Evolutionary conservation across 2,888 invertebrate genomes (phyloP), one percentile per base, ranked within the genome.

Genomic region (Willowsia nigromaculata): DNA sequence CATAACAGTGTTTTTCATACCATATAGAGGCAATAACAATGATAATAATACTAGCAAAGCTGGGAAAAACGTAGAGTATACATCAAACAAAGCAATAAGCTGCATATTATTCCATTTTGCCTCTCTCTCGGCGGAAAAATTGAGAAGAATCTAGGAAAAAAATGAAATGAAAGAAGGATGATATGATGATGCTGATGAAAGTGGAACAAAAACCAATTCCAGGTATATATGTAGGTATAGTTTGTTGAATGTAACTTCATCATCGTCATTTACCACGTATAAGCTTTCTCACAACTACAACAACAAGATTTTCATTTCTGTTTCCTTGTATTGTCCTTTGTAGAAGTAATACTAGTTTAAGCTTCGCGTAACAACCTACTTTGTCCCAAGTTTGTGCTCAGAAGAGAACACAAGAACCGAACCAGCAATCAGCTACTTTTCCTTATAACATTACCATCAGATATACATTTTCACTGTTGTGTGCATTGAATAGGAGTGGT

Each of bases 161-260:
- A 18, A 25, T n/a, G 3, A 47, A 74, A 71, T 27, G 43, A 74
- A 47, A 6, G 47, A 27, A 43, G 27, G 47, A 74, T 18, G 7
- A 47, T 11, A 43, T 27, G 71, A 76, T 6, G 33, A 50, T 50
- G 76, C 7, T 50, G 76, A 50, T 76, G 53, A 50, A 76, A 76
- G 30, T 76, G 53, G 50, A 76, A 53, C 76, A 76, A 33, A 76
- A 76, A 76, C 76, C 76, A 50, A 76, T 50, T 76, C 27, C 27
- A 62, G 62, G 25, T 30, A 13, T 13, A 11, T 62, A 59, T 2
- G 47, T 47, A 9, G 47, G 47, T 13, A 50, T n/a, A 13, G 50
- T 43, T 43, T 9, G 9, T 43, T 9, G 43, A 43, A 43, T 9
- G 43, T 1, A 13, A 43, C 43, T 43, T 43, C 43, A 43, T 43